A percentile compares a stretch with the other conserved stretches of the same genome.
Conservation (phyloP, 2,113 vertebrate genomes). For the Albula glossodonta region DNA sequence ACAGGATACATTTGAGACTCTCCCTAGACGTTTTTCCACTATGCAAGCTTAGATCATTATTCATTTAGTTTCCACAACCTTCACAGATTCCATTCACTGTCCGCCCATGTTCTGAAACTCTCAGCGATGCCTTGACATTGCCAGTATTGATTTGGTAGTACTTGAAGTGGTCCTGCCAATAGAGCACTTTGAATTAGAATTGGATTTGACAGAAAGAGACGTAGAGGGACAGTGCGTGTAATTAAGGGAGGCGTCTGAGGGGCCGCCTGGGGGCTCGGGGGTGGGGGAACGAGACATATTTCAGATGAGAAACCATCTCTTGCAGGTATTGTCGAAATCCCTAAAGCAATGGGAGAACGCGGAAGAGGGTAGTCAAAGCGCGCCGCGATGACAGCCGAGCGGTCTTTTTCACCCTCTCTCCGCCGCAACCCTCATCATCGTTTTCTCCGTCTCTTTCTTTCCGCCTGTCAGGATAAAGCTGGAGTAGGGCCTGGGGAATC, state of each 20-base stretch:
- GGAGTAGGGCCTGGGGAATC: background rate
- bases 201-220: background rate
- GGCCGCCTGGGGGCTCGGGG: background rate
- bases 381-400: background rate
- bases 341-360: background rate
- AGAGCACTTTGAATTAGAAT: background rate
- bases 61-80: background rate
- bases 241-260: constrained; percentile 1
- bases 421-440: background rate
- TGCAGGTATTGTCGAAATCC: background rate
- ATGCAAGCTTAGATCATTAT: background rate
- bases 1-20: background rate
- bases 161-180: constrained; percentile 10
- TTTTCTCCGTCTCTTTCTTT: background rate
- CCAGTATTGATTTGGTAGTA: constrained; percentile 5
- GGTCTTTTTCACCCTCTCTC: background rate
- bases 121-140: background rate
- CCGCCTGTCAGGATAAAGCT: background rate
- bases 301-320: background rate
- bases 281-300: background rate
- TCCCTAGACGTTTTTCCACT: background rate
- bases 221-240: constrained; percentile 1
- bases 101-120: background rate
- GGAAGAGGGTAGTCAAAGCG: background rate
- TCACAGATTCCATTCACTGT: background rate